These are phyloP conservation scores for Muntiacus reevesi DNA, from an alignment of 2,113 vertebrate species.

Conservation along the genomic window DNA sequence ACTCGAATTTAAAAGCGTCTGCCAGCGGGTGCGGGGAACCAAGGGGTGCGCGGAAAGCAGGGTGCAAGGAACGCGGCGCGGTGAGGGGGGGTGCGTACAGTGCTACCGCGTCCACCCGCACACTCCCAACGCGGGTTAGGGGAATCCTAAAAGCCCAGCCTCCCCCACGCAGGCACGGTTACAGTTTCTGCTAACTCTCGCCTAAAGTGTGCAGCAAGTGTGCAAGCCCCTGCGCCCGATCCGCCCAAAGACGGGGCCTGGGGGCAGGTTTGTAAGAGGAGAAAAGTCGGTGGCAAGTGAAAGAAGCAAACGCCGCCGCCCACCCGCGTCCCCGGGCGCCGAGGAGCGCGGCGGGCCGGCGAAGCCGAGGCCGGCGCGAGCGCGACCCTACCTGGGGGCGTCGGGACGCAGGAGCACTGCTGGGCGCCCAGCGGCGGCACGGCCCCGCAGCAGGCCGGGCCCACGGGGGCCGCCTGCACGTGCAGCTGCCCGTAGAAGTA, in stretches of 20 bases:
- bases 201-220: not conserved
- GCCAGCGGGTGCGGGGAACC: not conserved
- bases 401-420: constrained; percentile 93
- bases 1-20: not conserved
- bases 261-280: not conserved
- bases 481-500: constrained; percentile 97
- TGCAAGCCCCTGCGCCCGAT: not conserved
- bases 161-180: not conserved
- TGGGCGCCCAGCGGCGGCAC: constrained; percentile 89
- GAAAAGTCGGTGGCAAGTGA: not conserved
- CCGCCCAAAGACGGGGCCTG: fast-evolving
- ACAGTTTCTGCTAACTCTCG: not conserved
- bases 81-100: not conserved
- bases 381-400: constrained; percentile 71
- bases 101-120: not conserved
- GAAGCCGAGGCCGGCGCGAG: not conserved
- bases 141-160: not conserved
- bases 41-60: not conserved
- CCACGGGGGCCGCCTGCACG: constrained; percentile 89
- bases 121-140: not conserved
- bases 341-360: not conserved
- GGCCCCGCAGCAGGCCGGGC: constrained; percentile 91
- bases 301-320: not conserved
- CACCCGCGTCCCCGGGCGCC: not conserved
- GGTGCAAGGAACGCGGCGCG: not conserved